Base-by-base conservation (phyloP, 2,888 invertebrate species). In the Caenorhabditis uteleia region DNA sequence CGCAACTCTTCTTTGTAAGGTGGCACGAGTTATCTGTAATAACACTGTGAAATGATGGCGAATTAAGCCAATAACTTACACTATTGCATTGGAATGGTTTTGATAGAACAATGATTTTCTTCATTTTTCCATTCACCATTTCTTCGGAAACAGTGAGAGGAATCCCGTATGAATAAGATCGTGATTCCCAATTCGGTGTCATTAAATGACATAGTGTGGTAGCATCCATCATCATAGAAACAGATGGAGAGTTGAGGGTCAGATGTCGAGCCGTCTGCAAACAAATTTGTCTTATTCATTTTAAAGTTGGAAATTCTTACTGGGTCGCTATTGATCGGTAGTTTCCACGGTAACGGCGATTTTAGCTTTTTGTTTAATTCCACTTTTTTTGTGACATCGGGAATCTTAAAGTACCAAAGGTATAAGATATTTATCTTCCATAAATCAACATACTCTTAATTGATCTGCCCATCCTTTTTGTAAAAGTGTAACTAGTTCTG, bases 151-250 rank as follows among this genome's bases (percentile, higher is more conserved):
- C 54, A 3, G 3, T n/a, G 26, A 57, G 36, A 21, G 50, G 51
- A 40, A 49, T 39, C 5, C 39, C 38, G 10, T 47, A 54, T 4
- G 54, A 55, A 23, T 55, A 55, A 20, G 49, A 43, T 7, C 33
- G 36, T 12, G 45, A 44, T 23, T 59, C 59, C 59, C 59, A 65
- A 27, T 44, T 47, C 5, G 55, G 53, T 0, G 50, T 14, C 34
- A 65, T 8, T 18, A 59, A 20, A 43, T 65, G 65, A 25, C 47
- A 49, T 3, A 43, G 36, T 23, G 65, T 65, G 5, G 59, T 65
- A 3, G 65, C 65, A 20, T 65, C 65, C 38, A 55, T 50, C 21
- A 49, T 33, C 14, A 64, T 48, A 8, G 39, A 25, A 1, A 42
- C 8, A 8, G 27, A 12, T 14, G 26, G 26, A 7, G 2, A 16